These are phyloP conservation scores for Polietes domitor DNA, from an alignment of 2,888 invertebrate genomes.

Conservation along the genomic window DNA sequence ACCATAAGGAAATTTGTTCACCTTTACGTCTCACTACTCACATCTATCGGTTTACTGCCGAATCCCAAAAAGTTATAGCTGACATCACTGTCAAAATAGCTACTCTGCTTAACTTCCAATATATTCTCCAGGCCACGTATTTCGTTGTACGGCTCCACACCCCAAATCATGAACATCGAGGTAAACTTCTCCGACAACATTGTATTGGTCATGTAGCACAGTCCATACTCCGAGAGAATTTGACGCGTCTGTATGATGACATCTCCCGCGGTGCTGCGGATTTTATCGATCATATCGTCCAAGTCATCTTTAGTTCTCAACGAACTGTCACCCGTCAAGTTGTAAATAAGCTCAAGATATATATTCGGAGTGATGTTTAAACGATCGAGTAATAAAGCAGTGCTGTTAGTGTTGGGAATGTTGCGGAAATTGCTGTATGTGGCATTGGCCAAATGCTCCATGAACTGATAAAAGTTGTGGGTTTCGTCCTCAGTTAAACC, in stretches of 20 bases:
- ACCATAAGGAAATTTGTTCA: not conserved
- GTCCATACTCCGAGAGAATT: conserved; percentile 78
- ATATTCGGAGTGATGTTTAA: conserved; percentile 73
- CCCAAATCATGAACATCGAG: conserved; percentile 73
- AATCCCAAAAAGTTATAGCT: conserved; percentile 76
- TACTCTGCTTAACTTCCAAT: conserved; percentile 65
- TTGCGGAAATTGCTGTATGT: conserved; percentile 77
- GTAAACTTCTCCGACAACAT: conserved; percentile 72
- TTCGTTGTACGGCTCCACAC: conserved; percentile 69
- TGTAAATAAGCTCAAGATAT: conserved; percentile 78
- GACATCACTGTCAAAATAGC: conserved; percentile 75
- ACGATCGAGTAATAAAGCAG: conserved; percentile 71
- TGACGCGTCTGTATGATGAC: conserved; percentile 72
- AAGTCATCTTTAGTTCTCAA: conserved; percentile 58
- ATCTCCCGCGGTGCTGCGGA: conserved; percentile 72
- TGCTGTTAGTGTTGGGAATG: conserved; percentile 73
- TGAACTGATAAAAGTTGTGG: conserved; percentile 71
- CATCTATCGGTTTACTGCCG: conserved; percentile 70
- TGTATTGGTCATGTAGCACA: conserved; percentile 78
- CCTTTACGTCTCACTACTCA: conserved; percentile 53
- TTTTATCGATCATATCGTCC: conserved; percentile 65
- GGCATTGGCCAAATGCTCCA: conserved; percentile 79
- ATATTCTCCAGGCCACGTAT: not conserved
- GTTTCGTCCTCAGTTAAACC: conserved; percentile 63
- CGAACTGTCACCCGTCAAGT: conserved; percentile 74